phyloP scores from a whole-genome alignment of 2,113 vertebrate genomes.

The Morone saxatilis region DNA sequence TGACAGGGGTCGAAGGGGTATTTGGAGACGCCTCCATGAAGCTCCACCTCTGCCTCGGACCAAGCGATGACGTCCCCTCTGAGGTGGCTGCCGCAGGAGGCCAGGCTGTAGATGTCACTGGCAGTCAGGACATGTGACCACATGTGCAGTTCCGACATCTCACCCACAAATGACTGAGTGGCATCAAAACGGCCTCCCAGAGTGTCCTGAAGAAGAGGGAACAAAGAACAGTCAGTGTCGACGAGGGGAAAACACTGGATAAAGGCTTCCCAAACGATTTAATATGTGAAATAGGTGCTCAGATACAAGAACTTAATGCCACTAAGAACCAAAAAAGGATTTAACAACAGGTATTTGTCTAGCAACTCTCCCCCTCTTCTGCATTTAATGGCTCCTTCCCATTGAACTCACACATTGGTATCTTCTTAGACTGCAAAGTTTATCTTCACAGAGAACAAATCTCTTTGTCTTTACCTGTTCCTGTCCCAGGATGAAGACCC shows the following conservation, averaged over 20 bases:
- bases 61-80: slow-evolving; percentile 86
- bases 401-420: neutral
- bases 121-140: slow-evolving; percentile 86
- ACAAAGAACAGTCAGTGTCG: neutral
- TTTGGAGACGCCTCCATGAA: slow-evolving; percentile 85
- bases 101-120: slow-evolving; percentile 84
- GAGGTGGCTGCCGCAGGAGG: slow-evolving; percentile 82
- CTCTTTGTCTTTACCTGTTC: slow-evolving; percentile 83
- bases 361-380: too few species aligned
- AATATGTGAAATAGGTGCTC: neutral
- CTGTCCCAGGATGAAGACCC: slow-evolving; percentile 88
- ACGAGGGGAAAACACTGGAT: neutral
- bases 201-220: slow-evolving; percentile 80
- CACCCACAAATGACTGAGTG: slow-evolving; percentile 87
- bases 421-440: neutral
- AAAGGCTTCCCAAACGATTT: neutral
- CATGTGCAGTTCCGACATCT: slow-evolving; percentile 88
- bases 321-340: neutral
- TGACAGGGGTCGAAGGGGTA: slow-evolving; percentile 86
- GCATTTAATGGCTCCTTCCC: too few species aligned
- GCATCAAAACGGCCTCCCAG: slow-evolving; percentile 88
- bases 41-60: slow-evolving; percentile 84
- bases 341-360: too few species aligned
- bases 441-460: neutral
- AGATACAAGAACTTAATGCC: neutral